These are phyloP conservation scores for Psephotus haematonotus DNA, from an alignment of 2,113 vertebrate species.

Conservation along the genomic window DNA sequence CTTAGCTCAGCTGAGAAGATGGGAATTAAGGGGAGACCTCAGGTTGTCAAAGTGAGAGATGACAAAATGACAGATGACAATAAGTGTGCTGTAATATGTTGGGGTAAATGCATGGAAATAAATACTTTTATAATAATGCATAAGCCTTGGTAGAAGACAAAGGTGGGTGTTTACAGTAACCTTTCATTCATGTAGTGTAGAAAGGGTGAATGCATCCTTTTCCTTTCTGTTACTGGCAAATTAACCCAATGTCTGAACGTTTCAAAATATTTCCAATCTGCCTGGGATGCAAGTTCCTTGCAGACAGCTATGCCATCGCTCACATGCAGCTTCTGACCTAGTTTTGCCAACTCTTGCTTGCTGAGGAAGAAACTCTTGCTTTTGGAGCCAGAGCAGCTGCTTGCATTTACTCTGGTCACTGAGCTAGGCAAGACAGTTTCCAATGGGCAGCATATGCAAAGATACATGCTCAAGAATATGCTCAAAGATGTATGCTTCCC, in stretches of 20 bases:
- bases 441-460: neutral
- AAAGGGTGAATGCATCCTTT: neutral
- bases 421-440: neutral
- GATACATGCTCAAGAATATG: accelerated
- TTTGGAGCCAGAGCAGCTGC: neutral
- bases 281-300: neutral
- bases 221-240: neutral
- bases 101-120: neutral
- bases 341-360: neutral
- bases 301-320: neutral
- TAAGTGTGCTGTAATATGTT: neutral
- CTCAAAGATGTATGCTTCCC: neutral
- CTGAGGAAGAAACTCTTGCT: neutral
- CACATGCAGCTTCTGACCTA: neutral
- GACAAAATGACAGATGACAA: neutral
- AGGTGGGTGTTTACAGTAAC: neutral
- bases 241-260: neutral
- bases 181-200: neutral
- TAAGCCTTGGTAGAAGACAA: neutral
- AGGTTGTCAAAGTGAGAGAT: neutral
- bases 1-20: neutral
- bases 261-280: neutral
- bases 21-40: neutral
- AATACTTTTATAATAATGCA: neutral
- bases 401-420: neutral